phyloP scores from a whole-genome alignment of 2,113 vertebrate species.

The Clarias macrocephalus region DNA sequence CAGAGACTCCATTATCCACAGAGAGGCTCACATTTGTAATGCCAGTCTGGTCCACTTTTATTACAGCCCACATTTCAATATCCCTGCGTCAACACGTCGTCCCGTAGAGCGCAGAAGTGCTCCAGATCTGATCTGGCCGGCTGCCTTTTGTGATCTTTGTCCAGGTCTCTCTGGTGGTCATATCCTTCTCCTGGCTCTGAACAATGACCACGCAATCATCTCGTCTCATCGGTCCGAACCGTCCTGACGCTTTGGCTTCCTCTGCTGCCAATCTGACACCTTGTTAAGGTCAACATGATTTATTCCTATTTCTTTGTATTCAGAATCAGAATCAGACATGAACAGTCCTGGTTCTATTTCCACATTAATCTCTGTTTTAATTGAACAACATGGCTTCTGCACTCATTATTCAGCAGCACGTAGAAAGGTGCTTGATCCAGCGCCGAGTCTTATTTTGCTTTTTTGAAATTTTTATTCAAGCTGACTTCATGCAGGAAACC shows the following conservation, averaged over 20 bases:
- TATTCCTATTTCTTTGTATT: not conserved
- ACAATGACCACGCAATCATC: conserved; percentile 58
- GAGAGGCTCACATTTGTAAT: conserved; percentile 52
- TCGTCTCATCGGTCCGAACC: conserved; percentile 1
- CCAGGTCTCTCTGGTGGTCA: conserved; percentile 54
- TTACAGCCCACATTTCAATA: conserved; percentile 49
- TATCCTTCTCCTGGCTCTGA: conserved; percentile 57
- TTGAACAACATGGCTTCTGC: not conserved
- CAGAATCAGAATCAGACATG: not conserved
- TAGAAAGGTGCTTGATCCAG: not conserved
- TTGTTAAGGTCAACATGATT: not conserved
- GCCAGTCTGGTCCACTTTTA: conserved; percentile 56
- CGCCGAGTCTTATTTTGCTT: not conserved
- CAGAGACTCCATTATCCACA: conserved; percentile 56
- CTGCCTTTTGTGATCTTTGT: conserved; percentile 58
- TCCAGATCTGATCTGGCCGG: conserved; percentile 59
- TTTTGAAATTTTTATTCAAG: not conserved
- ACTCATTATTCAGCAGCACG: not conserved
- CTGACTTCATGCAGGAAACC: not conserved
- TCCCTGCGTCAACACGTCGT: conserved; percentile 30
- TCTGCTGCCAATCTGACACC: not conserved
- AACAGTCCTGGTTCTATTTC: not conserved
- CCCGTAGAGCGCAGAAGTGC: conserved; percentile 45
- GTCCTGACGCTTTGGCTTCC: conserved; percentile 41
- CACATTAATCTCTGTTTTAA: not conserved